phyloP scores from a whole-genome alignment of 2,888 invertebrate species.

The Eulithis prunata region DNA sequence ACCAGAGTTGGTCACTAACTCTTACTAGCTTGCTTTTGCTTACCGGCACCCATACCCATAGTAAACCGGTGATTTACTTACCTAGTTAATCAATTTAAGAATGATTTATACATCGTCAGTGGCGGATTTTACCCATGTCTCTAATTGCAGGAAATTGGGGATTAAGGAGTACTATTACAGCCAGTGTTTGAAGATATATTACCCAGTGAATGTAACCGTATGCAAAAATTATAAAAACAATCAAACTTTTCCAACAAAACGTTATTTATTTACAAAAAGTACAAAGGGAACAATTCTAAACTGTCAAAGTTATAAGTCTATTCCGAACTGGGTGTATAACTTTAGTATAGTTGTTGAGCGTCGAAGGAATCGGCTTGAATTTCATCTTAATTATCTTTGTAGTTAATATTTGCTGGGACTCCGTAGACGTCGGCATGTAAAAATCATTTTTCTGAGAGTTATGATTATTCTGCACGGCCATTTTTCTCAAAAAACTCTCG shows the following conservation, averaged over 20 bases:
- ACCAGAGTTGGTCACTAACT: no score
- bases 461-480: conserved; percentile 56
- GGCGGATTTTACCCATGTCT: no score
- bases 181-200: no score
- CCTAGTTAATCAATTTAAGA: no score
- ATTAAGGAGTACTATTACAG: no score
- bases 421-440: conserved; percentile 49
- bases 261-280: conserved; percentile 33
- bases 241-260: neutral
- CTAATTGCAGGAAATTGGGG: no score
- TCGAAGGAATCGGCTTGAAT: conserved; percentile 65
- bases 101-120: no score
- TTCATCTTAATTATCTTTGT: conserved; percentile 58
- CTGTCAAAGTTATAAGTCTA: conserved; percentile 59
- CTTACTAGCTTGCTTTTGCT: no score
- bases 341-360: conserved; percentile 63
- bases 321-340: conserved; percentile 64
- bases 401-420: conserved; percentile 46
- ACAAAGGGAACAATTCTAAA: conserved; percentile 19
- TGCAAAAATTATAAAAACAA: no score
- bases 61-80: no score
- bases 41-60: no score
- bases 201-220: no score
- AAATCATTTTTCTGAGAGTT: conserved; percentile 45
- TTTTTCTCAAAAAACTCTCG: conserved; percentile 64